These are phyloP conservation scores for Mohoua ochrocephala DNA, from an alignment of 2,113 vertebrate genomes.

Conservation along the genomic window DNA sequence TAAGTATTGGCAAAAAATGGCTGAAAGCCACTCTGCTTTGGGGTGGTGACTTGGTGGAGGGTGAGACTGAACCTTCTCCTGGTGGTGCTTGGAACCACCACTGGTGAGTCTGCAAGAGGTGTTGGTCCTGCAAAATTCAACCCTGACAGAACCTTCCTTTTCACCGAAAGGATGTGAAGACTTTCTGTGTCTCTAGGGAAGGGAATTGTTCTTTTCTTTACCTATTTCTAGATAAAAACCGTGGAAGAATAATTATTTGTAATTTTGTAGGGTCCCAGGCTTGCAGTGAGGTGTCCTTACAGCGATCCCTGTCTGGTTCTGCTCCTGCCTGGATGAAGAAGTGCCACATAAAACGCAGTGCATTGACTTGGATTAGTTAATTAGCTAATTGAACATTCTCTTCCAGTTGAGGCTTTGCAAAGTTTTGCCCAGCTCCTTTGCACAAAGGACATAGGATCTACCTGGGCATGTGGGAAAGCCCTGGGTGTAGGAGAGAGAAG, in stretches of 20 bases:
- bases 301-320: fast-evolving
- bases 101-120: neutral
- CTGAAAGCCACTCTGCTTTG: neutral
- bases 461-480: neutral
- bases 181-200: neutral
- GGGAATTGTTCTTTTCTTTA: neutral
- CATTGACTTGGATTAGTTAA: neutral
- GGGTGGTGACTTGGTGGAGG: neutral
- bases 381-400: neutral
- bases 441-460: neutral
- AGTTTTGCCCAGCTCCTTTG: neutral
- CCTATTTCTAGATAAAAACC: neutral
- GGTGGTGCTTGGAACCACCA: neutral
- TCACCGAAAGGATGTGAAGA: neutral
- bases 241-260: neutral
- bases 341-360: neutral
- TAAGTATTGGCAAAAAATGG: neutral
- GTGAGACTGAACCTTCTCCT: neutral
- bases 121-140: neutral
- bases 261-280: neutral
- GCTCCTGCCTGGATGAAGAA: neutral
- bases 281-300: neutral
- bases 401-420: neutral
- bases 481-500: neutral
- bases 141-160: neutral